Conservation (phyloP, 2,888 invertebrate genomes). For the Eumerus sabulonum region DNA sequence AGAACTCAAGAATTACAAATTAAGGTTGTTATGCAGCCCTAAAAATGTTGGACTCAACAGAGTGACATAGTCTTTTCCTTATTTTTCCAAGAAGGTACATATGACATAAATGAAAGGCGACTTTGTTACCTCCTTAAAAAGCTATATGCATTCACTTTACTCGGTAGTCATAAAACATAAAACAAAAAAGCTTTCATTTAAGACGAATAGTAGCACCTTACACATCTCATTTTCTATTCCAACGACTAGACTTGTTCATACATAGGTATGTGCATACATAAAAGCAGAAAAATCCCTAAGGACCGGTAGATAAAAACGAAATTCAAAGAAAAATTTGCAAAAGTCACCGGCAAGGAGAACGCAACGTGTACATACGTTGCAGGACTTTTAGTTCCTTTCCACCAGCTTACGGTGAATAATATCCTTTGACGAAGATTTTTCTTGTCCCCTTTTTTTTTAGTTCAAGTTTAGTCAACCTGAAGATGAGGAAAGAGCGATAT, state of each 20-base stretch:
- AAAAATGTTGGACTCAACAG: too few species aligned
- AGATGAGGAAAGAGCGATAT: constrained; percentile 58
- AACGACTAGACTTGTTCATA: constrained; percentile 8
- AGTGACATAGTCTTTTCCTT: too few species aligned
- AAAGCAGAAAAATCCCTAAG: constrained; percentile 12
- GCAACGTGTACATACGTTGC: constrained; percentile 26
- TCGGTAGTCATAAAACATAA: constrained; percentile 43
- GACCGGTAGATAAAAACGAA: constrained; percentile 39
- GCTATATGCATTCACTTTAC: constrained; percentile 30
- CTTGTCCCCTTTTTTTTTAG: constrained; percentile 46
- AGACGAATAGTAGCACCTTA: constrained; percentile 9
- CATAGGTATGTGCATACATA: constrained; percentile 5
- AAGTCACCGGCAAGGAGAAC: constrained; percentile 50
- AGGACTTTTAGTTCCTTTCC: constrained; percentile 26
- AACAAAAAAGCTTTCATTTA: constrained; percentile 45
- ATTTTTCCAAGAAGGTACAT: too few species aligned
- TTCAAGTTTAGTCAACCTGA: constrained; percentile 66
- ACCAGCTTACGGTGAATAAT: constrained; percentile 26
- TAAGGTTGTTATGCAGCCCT: too few species aligned
- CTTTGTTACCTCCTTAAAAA: not conserved
- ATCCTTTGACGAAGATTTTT: constrained; percentile 39
- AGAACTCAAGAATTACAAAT: too few species aligned
- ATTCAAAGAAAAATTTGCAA: constrained; percentile 60
- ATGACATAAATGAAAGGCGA: too few species aligned
- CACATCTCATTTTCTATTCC: constrained; percentile 12